Evolutionary conservation across 2,797 vertebrate species (phyloP).

Genomic region (Micromesistius poutassou): DNA sequence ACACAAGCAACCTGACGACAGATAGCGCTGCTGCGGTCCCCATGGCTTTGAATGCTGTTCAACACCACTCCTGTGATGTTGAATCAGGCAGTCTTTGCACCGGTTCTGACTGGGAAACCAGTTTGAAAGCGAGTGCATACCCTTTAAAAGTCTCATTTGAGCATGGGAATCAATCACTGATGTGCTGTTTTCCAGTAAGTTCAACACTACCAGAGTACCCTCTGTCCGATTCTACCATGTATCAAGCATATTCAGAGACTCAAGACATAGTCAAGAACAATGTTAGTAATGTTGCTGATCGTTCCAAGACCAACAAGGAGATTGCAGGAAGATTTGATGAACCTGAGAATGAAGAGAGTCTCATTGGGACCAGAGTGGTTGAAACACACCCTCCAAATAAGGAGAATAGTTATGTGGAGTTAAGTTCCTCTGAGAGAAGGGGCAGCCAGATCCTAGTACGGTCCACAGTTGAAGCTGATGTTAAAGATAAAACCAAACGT

Average conservation of each 20-base stretch:
- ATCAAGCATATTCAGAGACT: neutral
- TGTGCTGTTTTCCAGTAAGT: neutral
- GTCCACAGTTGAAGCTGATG: slow-evolving; percentile 1
- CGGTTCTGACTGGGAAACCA: neutral
- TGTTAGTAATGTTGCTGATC: neutral
- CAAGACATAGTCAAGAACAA: slow-evolving; percentile 3
- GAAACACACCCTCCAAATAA: slow-evolving; percentile 10
- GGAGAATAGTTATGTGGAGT: slow-evolving; percentile 3
- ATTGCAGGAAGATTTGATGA: slow-evolving; percentile 11
- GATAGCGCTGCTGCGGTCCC: neutral
- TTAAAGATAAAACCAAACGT: neutral
- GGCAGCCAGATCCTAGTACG: slow-evolving; percentile 6
- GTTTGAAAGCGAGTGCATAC: slow-evolving; percentile 3
- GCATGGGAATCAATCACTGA: slow-evolving; percentile 4
- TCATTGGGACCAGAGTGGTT: neutral
- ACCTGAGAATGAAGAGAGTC: slow-evolving; percentile 2
- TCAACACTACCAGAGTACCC: neutral
- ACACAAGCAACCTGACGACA: slow-evolving; percentile 11
- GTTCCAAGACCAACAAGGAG: neutral
- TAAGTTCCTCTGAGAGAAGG: neutral
- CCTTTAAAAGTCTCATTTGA: neutral
- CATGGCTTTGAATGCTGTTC: neutral
- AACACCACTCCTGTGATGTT: slow-evolving; percentile 7
- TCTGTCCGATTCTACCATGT: neutral
- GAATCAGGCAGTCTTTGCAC: neutral